phyloP scores from a whole-genome alignment of 2,113 vertebrate genomes.

The Chrysochloris asiatica region DNA sequence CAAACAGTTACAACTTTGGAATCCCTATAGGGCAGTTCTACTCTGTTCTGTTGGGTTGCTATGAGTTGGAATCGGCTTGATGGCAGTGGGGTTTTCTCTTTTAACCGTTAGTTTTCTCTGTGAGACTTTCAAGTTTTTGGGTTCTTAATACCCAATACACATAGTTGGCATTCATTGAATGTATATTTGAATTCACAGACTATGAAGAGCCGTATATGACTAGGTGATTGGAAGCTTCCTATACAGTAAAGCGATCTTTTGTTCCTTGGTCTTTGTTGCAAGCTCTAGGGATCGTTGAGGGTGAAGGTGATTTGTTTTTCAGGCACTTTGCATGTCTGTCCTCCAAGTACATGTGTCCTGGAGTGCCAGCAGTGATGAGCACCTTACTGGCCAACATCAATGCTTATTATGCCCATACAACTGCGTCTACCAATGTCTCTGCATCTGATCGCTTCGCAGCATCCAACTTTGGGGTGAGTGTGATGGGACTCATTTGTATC shows the following conservation, averaged over 20 bases:
- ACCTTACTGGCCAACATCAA: slow-evolving; percentile 99
- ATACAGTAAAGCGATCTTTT: neutral
- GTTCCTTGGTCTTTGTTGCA: slow-evolving; percentile 37
- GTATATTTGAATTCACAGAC: neutral
- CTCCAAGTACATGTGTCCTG: slow-evolving; percentile 99
- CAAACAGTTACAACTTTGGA: neutral
- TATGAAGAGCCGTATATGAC: neutral
- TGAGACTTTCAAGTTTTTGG: neutral
- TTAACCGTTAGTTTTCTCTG: slow-evolving; percentile 15
- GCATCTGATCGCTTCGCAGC: slow-evolving; percentile 97
- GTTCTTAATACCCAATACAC: neutral
- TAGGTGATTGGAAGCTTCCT: neutral
- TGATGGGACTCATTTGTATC: neutral
- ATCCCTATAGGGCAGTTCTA: neutral
- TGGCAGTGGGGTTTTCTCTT: neutral
- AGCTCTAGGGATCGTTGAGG: slow-evolving; percentile 42
- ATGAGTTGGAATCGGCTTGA: neutral
- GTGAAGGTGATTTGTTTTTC: slow-evolving; percentile 35
- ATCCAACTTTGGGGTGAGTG: slow-evolving; percentile 97
- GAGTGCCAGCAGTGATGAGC: slow-evolving; percentile 99
- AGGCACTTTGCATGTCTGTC: slow-evolving; percentile 99
- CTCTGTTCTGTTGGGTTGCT: neutral
- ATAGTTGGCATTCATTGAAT: neutral
- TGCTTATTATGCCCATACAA: slow-evolving; percentile 98
- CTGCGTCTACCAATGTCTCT: slow-evolving; percentile 97